Evolutionary conservation across 2,888 invertebrate species (phyloP), one percentile per base, ranked within the genome.

Genomic region (Brassicogethes aeneus): DNA sequence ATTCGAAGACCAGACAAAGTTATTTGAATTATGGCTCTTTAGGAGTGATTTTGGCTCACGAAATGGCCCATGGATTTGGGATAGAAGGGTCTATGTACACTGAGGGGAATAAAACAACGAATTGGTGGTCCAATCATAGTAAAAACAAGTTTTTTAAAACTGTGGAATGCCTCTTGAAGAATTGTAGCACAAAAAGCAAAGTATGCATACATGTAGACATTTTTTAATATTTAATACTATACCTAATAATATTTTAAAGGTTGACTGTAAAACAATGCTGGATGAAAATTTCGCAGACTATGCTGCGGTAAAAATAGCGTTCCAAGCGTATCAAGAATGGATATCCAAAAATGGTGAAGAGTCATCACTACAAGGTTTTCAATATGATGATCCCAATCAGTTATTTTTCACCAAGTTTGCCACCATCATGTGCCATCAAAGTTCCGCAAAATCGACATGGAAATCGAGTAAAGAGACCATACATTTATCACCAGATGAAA

Each of bases 1-100:
- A 89, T 69, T 81, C 80, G 34, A 82, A 84, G 35, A 78, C 83
- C 31, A 80, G 90, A 15, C 91, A 91, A 1, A 79, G 79, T 50
- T 92, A 87, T 61, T 82, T 89, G 81, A 89, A 89, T 65, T 89
- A 84, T 53, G 88, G 85, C 13, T 82, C 84, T 3, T 85, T 90
- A 46, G 89, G 89, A 2, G 85, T 82, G 56, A 83, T 87, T 8
- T 87, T 89, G 56, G 88, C 87, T 0, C 89, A 89, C 59, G 89
- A 89, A 69, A 85, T 90, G 37, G 87, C 86, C 0, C 88, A 89
- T 56, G 86, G 86, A 3, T 87, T 87, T 55, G 86, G 86, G 59
- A 39, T 48, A 12, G n/a, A 42, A 13, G 39, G 35, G 2, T 15
- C 34, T 35, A 38, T 16, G 12, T 33, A 41, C 2, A 35, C 34